phyloP scores from a whole-genome alignment of 2,797 vertebrate species.

The Coracias cyanogaster region DNA sequence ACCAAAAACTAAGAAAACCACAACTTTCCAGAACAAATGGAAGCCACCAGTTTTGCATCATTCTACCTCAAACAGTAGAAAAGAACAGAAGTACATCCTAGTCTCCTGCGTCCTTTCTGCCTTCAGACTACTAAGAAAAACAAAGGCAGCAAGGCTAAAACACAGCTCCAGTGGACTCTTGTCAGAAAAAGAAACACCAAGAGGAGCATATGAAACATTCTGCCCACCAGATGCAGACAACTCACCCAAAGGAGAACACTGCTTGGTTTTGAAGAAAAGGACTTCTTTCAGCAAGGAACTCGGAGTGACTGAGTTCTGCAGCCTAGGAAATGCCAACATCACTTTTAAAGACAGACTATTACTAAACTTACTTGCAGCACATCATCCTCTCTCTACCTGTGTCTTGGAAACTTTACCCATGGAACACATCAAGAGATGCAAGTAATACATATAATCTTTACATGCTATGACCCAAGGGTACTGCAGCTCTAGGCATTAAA shows the following conservation, averaged over 20 bases:
- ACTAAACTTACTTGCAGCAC: neutral
- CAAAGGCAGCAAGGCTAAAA: neutral
- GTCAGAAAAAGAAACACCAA: neutral
- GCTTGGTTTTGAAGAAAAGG: neutral
- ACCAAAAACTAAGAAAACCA: neutral
- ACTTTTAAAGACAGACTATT: neutral
- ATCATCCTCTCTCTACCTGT: neutral
- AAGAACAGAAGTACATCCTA: accelerated
- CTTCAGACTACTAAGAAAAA: neutral
- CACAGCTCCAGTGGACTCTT: neutral
- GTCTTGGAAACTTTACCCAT: neutral
- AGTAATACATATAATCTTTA: neutral
- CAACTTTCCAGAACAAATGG: neutral
- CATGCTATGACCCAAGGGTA: neutral
- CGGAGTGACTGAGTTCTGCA: neutral
- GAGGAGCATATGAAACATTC: neutral
- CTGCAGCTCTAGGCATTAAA: neutral
- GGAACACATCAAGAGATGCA: neutral
- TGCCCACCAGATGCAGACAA: neutral
- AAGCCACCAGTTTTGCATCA: neutral
- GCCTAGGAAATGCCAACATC: neutral
- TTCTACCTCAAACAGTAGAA: neutral
- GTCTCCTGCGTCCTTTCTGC: neutral
- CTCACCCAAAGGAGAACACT: neutral
- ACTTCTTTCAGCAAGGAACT: neutral